These are phyloP conservation scores for Drosophila sproati DNA, from an alignment of 1,140 invertebrate genomes.

Conservation along the genomic window DNA sequence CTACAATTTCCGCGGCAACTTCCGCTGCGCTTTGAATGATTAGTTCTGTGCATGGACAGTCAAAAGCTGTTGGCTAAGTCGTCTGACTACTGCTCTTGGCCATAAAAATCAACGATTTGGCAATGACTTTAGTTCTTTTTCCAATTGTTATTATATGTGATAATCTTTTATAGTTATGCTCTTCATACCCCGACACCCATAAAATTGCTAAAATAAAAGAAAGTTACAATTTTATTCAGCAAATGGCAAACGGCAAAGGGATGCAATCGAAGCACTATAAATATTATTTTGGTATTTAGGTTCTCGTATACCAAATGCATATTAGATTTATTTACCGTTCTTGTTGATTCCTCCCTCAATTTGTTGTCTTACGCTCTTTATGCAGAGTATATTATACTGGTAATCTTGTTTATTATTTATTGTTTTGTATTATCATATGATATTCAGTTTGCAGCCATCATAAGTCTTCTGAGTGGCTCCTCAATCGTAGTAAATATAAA, in stretches of 20 bases:
- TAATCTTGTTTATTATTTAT: not conserved
- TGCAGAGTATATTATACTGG: too few species aligned
- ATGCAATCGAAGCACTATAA: not conserved
- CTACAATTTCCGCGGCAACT: conserved; percentile 58
- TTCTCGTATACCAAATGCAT: too few species aligned
- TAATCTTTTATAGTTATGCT: conserved; percentile 9
- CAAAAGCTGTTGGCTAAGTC: conserved; percentile 36
- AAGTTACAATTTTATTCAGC: conserved; percentile 1
- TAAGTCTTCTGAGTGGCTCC: not conserved
- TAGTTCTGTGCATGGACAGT: conserved; percentile 60
- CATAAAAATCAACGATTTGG: conserved; percentile 64
- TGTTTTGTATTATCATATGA: not conserved
- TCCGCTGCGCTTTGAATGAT: conserved; percentile 75
- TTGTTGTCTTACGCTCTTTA: too few species aligned
- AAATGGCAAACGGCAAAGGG: not conserved
- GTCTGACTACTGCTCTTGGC: conserved; percentile 35
- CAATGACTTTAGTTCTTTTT: conserved; percentile 26
- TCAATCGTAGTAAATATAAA: conserved; percentile 81
- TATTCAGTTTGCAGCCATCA: too few species aligned
- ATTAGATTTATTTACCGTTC: too few species aligned
- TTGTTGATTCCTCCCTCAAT: too few species aligned
- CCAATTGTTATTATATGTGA: conserved; percentile 1
- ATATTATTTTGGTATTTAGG: not conserved
- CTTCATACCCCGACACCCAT: not conserved
- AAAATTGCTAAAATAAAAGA: not conserved